A percentile compares a stretch with the other conserved stretches of the same genome.
These are phyloP conservation scores for Sebastes iracundus DNA, from an alignment of 2,797 vertebrate species.

Conservation along the genomic window DNA sequence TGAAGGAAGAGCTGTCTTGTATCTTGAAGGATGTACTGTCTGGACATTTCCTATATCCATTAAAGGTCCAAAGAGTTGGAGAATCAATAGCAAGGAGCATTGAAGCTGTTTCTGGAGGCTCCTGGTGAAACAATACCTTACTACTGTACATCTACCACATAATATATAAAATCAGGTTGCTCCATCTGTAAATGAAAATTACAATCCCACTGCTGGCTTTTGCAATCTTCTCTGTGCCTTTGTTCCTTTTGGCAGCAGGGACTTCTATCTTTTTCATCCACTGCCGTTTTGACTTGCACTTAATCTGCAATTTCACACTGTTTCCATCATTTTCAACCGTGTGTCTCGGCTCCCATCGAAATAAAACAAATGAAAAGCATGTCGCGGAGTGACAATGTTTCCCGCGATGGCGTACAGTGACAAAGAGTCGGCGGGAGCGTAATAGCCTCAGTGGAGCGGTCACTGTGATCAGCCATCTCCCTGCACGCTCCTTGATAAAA, in stretches of 20 bases:
- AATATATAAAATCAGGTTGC: background rate
- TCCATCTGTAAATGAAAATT: background rate
- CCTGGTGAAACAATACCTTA: background rate
- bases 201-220: background rate
- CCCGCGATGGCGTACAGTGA: background rate
- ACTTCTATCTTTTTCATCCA: slow-evolving; percentile 54
- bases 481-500: slow-evolving; percentile 27
- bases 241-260: slow-evolving; percentile 34
- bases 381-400: slow-evolving; percentile 15
- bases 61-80: background rate
- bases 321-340: slow-evolving; percentile 38
- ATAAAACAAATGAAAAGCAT: slow-evolving; percentile 48
- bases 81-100: background rate
- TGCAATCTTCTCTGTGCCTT: slow-evolving; percentile 11
- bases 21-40: background rate
- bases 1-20: background rate
- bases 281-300: slow-evolving; percentile 15
- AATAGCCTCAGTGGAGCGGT: slow-evolving; percentile 32
- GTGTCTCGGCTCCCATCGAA: slow-evolving; percentile 11
- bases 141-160: background rate
- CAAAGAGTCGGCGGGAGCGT: slow-evolving; percentile 16
- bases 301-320: slow-evolving; percentile 46
- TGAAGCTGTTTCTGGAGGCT: background rate
- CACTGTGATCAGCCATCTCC: slow-evolving; percentile 48
- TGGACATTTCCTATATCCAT: background rate